phyloP scores from a whole-genome alignment of 2,888 invertebrate species.

The Zeuzera pyrina region DNA sequence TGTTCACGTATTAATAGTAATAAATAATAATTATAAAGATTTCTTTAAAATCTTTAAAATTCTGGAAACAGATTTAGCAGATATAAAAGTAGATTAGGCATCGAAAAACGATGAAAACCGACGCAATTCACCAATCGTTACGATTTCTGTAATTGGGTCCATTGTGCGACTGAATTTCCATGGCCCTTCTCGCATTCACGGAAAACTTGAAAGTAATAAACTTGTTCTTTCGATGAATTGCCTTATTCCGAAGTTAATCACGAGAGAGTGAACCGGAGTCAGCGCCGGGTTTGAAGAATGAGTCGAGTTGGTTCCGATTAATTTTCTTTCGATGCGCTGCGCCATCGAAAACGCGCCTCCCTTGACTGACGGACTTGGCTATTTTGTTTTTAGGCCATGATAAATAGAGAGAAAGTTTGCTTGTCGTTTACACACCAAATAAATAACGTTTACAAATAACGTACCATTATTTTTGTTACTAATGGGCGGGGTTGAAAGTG shows the following conservation, averaged over 20 bases:
- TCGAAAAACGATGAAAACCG: slow-evolving; percentile 31
- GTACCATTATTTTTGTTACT: slow-evolving; percentile 40
- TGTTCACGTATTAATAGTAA: too few relatives aligned
- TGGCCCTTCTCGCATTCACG: slow-evolving; percentile 38
- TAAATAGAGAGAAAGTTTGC: slow-evolving; percentile 33
- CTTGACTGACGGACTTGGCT: slow-evolving; percentile 18
- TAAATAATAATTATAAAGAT: too few relatives aligned
- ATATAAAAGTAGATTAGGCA: slow-evolving; percentile 31
- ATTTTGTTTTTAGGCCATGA: slow-evolving; percentile 32
- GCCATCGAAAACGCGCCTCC: slow-evolving; percentile 13
- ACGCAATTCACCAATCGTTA: slow-evolving; percentile 33
- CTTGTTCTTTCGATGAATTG: slow-evolving; percentile 56
- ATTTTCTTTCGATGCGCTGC: slow-evolving; percentile 25
- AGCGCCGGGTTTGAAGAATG: slow-evolving; percentile 30
- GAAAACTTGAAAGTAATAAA: slow-evolving; percentile 55
- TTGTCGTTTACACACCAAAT: slow-evolving; percentile 42
- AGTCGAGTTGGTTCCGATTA: slow-evolving; percentile 32
- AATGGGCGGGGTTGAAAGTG: slow-evolving; percentile 25
- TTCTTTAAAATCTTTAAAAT: too few relatives aligned
- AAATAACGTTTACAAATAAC: slow-evolving; percentile 21
- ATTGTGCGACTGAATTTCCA: slow-evolving; percentile 42
- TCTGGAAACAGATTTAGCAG: too few relatives aligned
- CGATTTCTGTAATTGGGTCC: slow-evolving; percentile 50
- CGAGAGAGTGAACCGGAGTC: slow-evolving; percentile 25
- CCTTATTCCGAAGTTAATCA: slow-evolving; percentile 55